A percentile compares a stretch with the other conserved stretches of the same genome.
Evolutionary conservation across 53 echinoderm and acorn worm genomes (phyloP).

Genomic region (Patiria pectinifera): DNA sequence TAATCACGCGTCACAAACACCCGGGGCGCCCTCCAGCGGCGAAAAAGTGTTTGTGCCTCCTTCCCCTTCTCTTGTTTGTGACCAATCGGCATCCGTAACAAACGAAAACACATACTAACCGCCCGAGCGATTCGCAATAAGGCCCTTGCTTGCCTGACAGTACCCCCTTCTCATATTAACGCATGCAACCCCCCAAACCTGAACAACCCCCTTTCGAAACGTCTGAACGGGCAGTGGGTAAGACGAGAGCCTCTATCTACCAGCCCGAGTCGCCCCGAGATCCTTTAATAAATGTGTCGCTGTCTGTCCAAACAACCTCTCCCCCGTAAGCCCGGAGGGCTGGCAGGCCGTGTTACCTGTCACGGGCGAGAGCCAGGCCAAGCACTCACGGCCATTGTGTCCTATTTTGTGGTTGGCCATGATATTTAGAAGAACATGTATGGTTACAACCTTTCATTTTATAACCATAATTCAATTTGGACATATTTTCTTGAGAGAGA

Average conservation of each 20-base stretch:
- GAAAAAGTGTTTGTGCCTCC: neutral
- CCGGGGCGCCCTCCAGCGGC: neutral
- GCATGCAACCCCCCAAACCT: neutral
- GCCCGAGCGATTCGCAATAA: neutral
- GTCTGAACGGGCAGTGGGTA: neutral
- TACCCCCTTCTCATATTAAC: neutral
- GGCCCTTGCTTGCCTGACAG: neutral
- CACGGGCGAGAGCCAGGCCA: neutral
- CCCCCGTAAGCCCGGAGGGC: neutral
- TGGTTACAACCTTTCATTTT: neutral
- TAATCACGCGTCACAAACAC: neutral
- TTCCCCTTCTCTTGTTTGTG: neutral
- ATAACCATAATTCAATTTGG: neutral
- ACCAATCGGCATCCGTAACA: neutral
- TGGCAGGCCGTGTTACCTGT: neutral
- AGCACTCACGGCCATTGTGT: neutral
- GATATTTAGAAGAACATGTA: neutral
- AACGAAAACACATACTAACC: neutral
- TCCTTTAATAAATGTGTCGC: slow-evolving; percentile 14
- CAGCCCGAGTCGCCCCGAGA: neutral
- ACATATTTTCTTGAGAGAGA: neutral
- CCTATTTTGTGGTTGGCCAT: neutral
- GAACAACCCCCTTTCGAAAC: neutral
- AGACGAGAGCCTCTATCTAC: neutral
- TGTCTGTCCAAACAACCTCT: slow-evolving; percentile 10